phyloP scores from a whole-genome alignment of 2,113 vertebrate genomes.

The Gobius niger region DNA sequence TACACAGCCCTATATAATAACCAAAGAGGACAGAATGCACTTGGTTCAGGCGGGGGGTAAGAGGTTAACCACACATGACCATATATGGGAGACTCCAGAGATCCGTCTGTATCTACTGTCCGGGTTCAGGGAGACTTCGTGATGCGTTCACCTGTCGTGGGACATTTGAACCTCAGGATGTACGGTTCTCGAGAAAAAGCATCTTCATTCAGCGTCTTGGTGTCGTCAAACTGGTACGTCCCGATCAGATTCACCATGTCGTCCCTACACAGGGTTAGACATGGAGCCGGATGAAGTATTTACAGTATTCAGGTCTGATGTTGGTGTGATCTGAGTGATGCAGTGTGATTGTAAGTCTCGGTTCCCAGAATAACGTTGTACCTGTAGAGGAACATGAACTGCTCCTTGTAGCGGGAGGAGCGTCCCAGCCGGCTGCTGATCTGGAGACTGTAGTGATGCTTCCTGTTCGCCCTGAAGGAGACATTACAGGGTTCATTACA shows the following conservation, averaged over 20 bases:
- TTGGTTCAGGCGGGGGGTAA: too few species aligned
- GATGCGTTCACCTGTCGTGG: constrained; percentile 56
- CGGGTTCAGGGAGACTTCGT: neutral
- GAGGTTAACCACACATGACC: too few species aligned
- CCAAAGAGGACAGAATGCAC: too few species aligned
- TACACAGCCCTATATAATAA: too few species aligned
- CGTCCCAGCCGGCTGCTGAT: constrained; percentile 75
- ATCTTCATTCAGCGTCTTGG: constrained; percentile 56
- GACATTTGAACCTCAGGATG: constrained; percentile 72
- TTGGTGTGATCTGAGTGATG: too few species aligned
- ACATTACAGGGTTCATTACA: neutral
- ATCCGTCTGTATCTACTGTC: too few species aligned
- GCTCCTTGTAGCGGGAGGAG: constrained; percentile 73
- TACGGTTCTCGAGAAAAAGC: constrained; percentile 77
- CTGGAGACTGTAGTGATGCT: constrained; percentile 62
- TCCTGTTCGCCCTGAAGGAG: constrained; percentile 31
- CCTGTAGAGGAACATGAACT: constrained; percentile 80
- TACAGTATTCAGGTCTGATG: too few species aligned
- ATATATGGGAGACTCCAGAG: too few species aligned
- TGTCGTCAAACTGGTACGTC: constrained; percentile 74
- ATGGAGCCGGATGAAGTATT: too few species aligned
- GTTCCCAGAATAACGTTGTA: constrained; percentile 12
- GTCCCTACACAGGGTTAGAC: constrained; percentile 54
- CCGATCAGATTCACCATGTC: constrained; percentile 66
- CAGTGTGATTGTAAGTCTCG: too few species aligned